Evolutionary conservation across 1,140 invertebrate species (phyloP), one percentile per base, ranked within the genome.

Genomic region (Drosophila paulistorum): DNA sequence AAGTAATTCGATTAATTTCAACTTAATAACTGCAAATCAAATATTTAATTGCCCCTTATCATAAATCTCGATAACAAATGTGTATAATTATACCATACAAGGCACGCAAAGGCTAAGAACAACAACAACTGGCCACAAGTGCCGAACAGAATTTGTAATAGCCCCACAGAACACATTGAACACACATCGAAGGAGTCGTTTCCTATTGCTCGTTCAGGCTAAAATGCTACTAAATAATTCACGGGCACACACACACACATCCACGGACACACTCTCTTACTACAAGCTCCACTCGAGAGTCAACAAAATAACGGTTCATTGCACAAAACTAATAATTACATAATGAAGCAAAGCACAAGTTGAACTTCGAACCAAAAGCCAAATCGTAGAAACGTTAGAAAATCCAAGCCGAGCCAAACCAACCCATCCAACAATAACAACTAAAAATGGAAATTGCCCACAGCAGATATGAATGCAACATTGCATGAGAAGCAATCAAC

Each of bases 251-350:
- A 68, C 68, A 37, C 45, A 65, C 62, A 60, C 74, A 35, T 14
- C 1, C 37, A 79, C 17, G 14, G 66, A 81, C 71, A 81, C 73
- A 68, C 68, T 30, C 42, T 64, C 61, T 51, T 65, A 39, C 23
- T 9, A 9, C 7, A 59, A 14, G 0, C 14, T 26, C 20, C 2
- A 11, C 14, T 14, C 5, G 57, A 72, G 73, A 63, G 66, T 65
- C 67, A 64, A 74, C 77, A 75, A 45, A 76, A 59, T 72, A 80
- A 87, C 84, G 84, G 84, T 87, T 87, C 80, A 89, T 81, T 89
- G 84, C 74, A 81, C 80, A 87, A 37, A 75, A 84, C 80, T 84
- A 84, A 87, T 87, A 89, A 87, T 89, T 89, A 89, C 84, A 87
- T 83, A 80, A 87, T 87, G 77, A 80, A 74, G 73, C 84, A 73